These are phyloP conservation scores for Apamea epomidion DNA, from an alignment of 2,888 invertebrate species.

Conservation along the genomic window DNA sequence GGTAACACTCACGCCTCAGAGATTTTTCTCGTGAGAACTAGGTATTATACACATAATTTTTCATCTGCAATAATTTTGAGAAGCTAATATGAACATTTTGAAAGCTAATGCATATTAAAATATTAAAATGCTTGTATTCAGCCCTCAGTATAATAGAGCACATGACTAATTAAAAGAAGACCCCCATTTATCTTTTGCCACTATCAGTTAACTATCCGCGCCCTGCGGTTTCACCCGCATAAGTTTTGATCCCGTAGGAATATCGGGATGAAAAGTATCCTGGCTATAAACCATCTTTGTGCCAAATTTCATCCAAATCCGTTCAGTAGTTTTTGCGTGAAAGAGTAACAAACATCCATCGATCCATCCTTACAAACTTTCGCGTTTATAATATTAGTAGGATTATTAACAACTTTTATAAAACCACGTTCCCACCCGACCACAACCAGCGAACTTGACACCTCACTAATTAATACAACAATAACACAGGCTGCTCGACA, in stretches of 20 bases:
- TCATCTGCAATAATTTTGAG: not conserved
- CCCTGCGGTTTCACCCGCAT: too few relatives aligned
- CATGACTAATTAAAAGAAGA: not conserved
- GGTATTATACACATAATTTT: not conserved
- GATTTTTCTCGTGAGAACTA: not conserved
- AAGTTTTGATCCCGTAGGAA: too few relatives aligned
- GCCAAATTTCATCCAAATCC: too few relatives aligned
- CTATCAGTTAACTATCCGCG: not conserved
- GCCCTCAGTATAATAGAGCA: not conserved
- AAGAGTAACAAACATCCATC: too few relatives aligned
- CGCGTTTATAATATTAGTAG: too few relatives aligned
- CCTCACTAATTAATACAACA: constrained; percentile 51
- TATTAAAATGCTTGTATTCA: not conserved
- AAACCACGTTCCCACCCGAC: not conserved
- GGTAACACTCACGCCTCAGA: not conserved
- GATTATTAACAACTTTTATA: not conserved
- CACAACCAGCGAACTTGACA: constrained; percentile 14
- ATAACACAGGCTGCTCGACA: constrained; percentile 49
- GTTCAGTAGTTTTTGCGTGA: too few relatives aligned
- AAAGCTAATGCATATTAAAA: not conserved
- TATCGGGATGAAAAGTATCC: too few relatives aligned
- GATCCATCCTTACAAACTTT: too few relatives aligned
- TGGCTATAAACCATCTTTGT: too few relatives aligned
- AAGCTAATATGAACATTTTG: accelerated
- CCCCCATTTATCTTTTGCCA: not conserved